A percentile compares a stretch with the other conserved stretches of the same genome.
phyloP scores from a whole-genome alignment of 1,140 invertebrate species.

The Choristoneura fumiferana region DNA sequence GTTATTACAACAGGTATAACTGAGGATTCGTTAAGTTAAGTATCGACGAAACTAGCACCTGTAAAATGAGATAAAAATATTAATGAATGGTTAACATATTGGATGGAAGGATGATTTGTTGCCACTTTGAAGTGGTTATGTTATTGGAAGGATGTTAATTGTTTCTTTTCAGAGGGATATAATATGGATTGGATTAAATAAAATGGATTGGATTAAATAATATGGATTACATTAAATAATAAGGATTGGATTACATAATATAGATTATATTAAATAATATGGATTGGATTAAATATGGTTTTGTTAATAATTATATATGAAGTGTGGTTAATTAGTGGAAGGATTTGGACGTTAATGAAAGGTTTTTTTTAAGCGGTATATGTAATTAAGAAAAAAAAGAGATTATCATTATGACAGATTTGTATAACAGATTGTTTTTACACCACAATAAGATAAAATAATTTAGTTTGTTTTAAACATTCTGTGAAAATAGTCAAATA shows the following conservation, averaged over 20 bases:
- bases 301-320: neutral
- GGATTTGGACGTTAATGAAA: neutral
- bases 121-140: neutral
- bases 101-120: neutral
- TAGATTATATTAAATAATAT: neutral
- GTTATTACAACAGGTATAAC: neutral
- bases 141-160: neutral
- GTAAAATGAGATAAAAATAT: neutral
- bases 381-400: too few relatives aligned
- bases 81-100: neutral
- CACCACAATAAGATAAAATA: too few relatives aligned
- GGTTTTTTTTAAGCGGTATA: too few relatives aligned
- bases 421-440: too few relatives aligned
- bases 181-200: too few relatives aligned
- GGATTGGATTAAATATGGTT: neutral
- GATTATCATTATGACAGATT: too few relatives aligned
- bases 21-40: too few relatives aligned
- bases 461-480: too few relatives aligned
- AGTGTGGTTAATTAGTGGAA: neutral
- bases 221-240: neutral
- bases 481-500: too few relatives aligned
- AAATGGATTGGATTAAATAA: neutral
- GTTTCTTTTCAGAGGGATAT: neutral
- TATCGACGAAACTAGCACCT: neutral
- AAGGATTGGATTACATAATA: neutral